These are phyloP conservation scores for Porites lutea DNA, from an alignment of 64 coral and sea anemone genomes.

Conservation along the genomic window DNA sequence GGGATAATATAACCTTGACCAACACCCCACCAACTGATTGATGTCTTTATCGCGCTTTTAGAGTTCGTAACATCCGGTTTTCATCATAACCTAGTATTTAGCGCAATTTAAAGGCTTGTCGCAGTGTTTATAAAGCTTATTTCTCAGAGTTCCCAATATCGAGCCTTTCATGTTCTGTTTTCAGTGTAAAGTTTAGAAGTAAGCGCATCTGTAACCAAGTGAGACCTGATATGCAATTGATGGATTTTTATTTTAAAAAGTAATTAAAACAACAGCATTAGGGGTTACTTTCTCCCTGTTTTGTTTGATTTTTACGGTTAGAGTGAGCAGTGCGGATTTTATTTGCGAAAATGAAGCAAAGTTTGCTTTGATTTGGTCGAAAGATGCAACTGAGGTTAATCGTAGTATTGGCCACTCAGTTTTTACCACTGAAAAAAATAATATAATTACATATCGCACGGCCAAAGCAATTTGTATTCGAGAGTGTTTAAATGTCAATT, in stretches of 20 bases:
- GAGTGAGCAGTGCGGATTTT: background rate
- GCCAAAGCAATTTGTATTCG: background rate
- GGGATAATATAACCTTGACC: background rate
- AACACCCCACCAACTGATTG: background rate
- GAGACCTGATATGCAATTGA: background rate
- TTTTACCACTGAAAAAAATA: background rate
- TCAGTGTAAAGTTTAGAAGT: background rate
- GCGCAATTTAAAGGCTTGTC: background rate
- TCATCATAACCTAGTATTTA: background rate
- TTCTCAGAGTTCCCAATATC: background rate
- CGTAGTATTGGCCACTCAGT: background rate
- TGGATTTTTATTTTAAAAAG: too few species aligned
- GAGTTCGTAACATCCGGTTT: constrained; percentile 1
- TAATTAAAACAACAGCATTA: too few species aligned
- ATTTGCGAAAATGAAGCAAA: too few species aligned
- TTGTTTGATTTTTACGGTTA: too few species aligned
- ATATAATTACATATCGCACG: too few species aligned
- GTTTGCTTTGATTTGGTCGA: too few species aligned
- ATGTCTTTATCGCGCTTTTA: background rate
- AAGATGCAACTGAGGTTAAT: too few species aligned
- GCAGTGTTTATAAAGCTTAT: background rate
- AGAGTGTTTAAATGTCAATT: constrained; percentile 17
- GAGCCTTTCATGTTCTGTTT: background rate
- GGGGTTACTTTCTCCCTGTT: too few species aligned
- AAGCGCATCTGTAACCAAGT: background rate